These are phyloP conservation scores for Steromphala cineraria DNA, from an alignment of 2,888 invertebrate species.

Conservation along the genomic window DNA sequence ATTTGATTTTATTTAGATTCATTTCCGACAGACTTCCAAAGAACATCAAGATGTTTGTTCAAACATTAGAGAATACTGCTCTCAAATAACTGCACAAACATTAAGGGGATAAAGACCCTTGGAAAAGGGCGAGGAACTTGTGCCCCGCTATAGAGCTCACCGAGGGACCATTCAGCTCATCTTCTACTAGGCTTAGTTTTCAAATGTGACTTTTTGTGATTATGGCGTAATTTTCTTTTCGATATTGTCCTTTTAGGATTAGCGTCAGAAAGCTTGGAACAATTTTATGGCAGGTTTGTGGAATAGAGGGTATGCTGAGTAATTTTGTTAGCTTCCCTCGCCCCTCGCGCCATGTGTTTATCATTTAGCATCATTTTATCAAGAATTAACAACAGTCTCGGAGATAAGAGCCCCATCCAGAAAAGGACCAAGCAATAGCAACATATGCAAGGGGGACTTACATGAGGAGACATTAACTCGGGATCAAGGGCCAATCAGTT, in stretches of 20 bases:
- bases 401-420: conserved; percentile 7
- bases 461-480: conserved; percentile 17
- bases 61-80: conserved; percentile 19
- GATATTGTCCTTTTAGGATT: conserved; percentile 1
- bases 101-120: conserved; percentile 6
- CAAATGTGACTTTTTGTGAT: background rate
- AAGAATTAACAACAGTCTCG: conserved; percentile 15
- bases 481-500: conserved; percentile 17
- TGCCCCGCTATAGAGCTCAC: background rate
- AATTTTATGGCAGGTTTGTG: conserved; percentile 13
- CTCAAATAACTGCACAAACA: conserved; percentile 9
- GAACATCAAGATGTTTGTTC: conserved; percentile 20
- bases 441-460: conserved; percentile 10
- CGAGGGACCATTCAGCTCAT: background rate
- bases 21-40: conserved; percentile 17
- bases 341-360: conserved; percentile 14
- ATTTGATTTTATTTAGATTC: conserved; percentile 21
- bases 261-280: background rate
- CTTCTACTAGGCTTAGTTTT: background rate
- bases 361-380: conserved; percentile 23
- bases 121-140: background rate
- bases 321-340: conserved; percentile 17
- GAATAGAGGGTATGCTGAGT: conserved; percentile 12
- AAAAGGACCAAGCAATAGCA: conserved; percentile 10
- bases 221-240: background rate